Evolutionary conservation across 2,888 invertebrate species (phyloP).

Genomic region (Anticlea derivata): DNA sequence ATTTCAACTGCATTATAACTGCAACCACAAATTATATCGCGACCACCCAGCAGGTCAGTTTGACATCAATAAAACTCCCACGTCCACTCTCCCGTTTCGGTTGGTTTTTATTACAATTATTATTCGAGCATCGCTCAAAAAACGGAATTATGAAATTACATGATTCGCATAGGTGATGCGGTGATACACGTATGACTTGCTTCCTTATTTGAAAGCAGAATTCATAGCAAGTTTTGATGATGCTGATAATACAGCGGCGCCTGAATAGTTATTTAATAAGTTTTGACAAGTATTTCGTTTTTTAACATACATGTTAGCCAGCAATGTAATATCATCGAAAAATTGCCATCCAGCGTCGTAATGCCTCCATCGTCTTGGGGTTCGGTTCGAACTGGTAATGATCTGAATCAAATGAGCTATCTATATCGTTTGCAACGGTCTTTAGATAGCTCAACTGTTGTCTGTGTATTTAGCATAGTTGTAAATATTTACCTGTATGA

Average conservation of each 20-base stretch:
- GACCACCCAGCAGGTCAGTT: conserved; percentile 27
- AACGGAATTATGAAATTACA: conserved; percentile 30
- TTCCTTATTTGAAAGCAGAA: background rate
- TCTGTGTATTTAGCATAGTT: too few species aligned
- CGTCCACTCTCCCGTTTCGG: conserved; percentile 26
- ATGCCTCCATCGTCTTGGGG: too few species aligned
- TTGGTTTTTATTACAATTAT: conserved; percentile 23
- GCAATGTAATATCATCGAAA: too few species aligned
- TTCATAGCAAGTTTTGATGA: background rate
- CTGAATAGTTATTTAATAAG: too few species aligned
- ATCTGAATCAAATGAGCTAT: too few species aligned
- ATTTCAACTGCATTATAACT: conserved; percentile 15
- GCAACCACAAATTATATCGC: conserved; percentile 16
- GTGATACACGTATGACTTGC: background rate
- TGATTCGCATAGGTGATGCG: conserved; percentile 16
- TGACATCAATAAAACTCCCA: conserved; percentile 30
- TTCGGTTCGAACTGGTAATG: too few species aligned
- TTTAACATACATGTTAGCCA: too few species aligned
- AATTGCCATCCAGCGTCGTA: too few species aligned
- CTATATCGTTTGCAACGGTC: too few species aligned
- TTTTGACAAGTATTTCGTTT: too few species aligned
- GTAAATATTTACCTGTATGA: too few species aligned
- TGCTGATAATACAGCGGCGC: background rate
- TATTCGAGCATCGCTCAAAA: conserved; percentile 19
- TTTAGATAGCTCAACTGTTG: too few species aligned